A percentile compares a stretch with the other conserved stretches of the same genome.
phyloP scores from a whole-genome alignment of 2,888 invertebrate genomes.

The Parnassius mnemosyne region DNA sequence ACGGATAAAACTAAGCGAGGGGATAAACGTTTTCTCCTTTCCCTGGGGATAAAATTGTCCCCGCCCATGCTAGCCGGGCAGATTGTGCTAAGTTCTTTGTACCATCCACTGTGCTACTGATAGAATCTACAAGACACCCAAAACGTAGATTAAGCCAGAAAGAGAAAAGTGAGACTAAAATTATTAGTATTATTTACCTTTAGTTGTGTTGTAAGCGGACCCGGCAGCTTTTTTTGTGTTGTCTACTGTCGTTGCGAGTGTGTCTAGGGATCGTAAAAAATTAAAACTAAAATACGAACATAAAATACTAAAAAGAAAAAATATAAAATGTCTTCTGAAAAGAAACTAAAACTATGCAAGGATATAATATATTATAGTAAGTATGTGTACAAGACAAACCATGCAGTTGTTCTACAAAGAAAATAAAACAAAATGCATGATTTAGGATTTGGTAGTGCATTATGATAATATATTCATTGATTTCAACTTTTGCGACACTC shows the following conservation, averaged over 20 bases:
- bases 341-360: conserved; percentile 1
- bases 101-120: conserved; percentile 49
- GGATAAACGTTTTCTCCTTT: too few species aligned
- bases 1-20: too few species aligned
- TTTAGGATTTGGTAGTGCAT: too few species aligned
- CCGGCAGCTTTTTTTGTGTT: conserved; percentile 73
- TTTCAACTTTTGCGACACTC: too few species aligned
- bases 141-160: conserved; percentile 18
- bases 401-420: too few species aligned
- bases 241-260: conserved; percentile 63
- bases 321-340: background rate
- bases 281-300: conserved; percentile 13
- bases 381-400: too few species aligned
- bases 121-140: conserved; percentile 48
- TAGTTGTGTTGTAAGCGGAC: conserved; percentile 65
- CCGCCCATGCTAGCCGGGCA: too few species aligned
- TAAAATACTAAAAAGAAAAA: conserved; percentile 21
- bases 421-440: too few species aligned
- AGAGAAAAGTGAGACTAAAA: conserved; percentile 10
- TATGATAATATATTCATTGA: too few species aligned
- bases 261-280: conserved; percentile 48
- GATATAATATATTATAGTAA: too few species aligned
- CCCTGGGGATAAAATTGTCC: too few species aligned
- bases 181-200: conserved; percentile 49
- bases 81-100: conserved; percentile 49